phyloP scores from a whole-genome alignment of 1,140 invertebrate species.

The Lycorma delicatula region DNA sequence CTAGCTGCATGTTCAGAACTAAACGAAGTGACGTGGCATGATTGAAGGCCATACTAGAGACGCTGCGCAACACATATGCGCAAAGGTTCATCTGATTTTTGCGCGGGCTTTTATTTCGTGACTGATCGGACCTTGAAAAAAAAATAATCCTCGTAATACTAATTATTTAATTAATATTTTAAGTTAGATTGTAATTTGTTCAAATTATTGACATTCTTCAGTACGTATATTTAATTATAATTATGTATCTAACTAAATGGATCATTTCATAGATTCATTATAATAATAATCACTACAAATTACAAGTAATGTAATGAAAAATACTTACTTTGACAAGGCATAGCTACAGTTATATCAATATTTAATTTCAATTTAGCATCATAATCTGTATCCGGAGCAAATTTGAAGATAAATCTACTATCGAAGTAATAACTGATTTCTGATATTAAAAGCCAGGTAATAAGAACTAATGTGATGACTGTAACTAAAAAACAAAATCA shows the following conservation, averaged over 20 bases:
- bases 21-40: too few relatives aligned
- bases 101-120: too few relatives aligned
- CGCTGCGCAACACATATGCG: slow-evolving; percentile 7
- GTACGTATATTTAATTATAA: neutral
- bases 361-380: slow-evolving; percentile 86
- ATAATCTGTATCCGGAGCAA: slow-evolving; percentile 81
- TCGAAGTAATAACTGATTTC: slow-evolving; percentile 80
- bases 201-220: neutral
- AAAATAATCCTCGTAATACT: too few relatives aligned
- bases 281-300: neutral
- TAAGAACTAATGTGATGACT: slow-evolving; percentile 66
- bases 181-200: too few relatives aligned
- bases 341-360: slow-evolving; percentile 89
- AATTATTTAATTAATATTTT: too few relatives aligned
- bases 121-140: too few relatives aligned
- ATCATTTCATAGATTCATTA: neutral
- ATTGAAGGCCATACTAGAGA: too few relatives aligned
- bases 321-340: slow-evolving; percentile 69
- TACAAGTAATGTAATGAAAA: neutral
- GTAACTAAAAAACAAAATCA: slow-evolving; percentile 52
- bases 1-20: too few relatives aligned
- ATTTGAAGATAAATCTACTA: slow-evolving; percentile 76
- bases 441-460: slow-evolving; percentile 67
- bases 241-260: neutral
- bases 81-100: neutral